phyloP scores from a whole-genome alignment of 2,797 vertebrate species.

The Helicolenus hilgendorfi region DNA sequence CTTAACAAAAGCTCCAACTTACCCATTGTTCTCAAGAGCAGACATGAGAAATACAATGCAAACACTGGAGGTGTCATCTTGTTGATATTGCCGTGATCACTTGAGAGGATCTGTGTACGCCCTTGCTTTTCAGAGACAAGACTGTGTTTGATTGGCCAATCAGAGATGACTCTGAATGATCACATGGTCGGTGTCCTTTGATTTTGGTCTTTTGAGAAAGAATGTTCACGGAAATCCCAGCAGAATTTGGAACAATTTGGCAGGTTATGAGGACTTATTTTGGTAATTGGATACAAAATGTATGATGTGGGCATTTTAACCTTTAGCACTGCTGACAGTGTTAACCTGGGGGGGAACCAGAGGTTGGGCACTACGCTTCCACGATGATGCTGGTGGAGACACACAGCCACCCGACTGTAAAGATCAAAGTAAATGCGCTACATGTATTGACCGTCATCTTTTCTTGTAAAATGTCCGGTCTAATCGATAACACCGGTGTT shows the following conservation, averaged over 20 bases:
- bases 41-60: slow-evolving; percentile 7
- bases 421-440: too few species aligned
- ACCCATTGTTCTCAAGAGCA: slow-evolving; percentile 42
- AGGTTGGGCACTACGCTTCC: too few species aligned
- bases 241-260: not conserved
- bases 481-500: too few species aligned
- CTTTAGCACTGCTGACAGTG: not conserved
- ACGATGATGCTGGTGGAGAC: too few species aligned
- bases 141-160: slow-evolving; percentile 7
- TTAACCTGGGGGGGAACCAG: too few species aligned
- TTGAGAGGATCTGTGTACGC: not conserved
- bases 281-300: not conserved
- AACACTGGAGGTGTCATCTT: slow-evolving; percentile 32
- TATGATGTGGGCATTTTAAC: not conserved
- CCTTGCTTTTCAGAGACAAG: slow-evolving; percentile 24
- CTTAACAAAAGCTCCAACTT: not conserved
- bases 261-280: not conserved
- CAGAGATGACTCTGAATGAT: not conserved
- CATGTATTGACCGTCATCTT: too few species aligned
- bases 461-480: too few species aligned
- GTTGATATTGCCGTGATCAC: not conserved
- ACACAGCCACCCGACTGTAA: too few species aligned
- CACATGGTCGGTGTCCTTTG: slow-evolving; percentile 5
- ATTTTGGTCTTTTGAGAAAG: not conserved
- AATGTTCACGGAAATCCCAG: not conserved